Conservation (phyloP, 2,888 invertebrate species). For the Diaprepes abbreviatus region DNA sequence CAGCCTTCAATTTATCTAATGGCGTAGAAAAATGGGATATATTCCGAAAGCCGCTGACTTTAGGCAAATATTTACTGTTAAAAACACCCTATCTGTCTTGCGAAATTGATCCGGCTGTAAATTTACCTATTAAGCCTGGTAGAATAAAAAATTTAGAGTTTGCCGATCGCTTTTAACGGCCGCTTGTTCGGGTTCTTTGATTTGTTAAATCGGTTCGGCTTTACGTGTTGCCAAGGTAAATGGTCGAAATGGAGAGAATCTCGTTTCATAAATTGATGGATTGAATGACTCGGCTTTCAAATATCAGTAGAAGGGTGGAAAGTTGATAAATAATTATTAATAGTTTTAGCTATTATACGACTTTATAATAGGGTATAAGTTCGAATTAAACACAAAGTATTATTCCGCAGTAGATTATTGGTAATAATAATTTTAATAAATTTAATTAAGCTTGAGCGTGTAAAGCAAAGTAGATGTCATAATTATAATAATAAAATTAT, state of each 20-base stretch:
- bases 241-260: constrained; percentile 33
- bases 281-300: constrained; percentile 3
- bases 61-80: constrained; percentile 27
- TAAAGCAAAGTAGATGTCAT: too few relatives aligned
- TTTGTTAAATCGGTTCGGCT: constrained; percentile 46
- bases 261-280: constrained; percentile 31
- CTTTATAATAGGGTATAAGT: too few relatives aligned
- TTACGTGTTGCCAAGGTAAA: constrained; percentile 41
- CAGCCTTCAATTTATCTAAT: too few relatives aligned
- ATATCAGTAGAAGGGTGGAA: neutral
- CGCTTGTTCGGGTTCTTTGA: constrained; percentile 39
- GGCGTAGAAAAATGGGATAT: too few relatives aligned
- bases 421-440: too few relatives aligned
- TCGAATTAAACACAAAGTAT: too few relatives aligned
- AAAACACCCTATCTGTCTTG: constrained; percentile 33
- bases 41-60: too few relatives aligned
- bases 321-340: too few relatives aligned
- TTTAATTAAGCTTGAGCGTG: too few relatives aligned
- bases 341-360: too few relatives aligned
- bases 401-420: too few relatives aligned
- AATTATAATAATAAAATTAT: too few relatives aligned
- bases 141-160: constrained; percentile 42
- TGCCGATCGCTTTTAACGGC: constrained; percentile 42
- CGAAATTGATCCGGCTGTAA: constrained; percentile 37
- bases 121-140: constrained; percentile 33